These are phyloP conservation scores for Eublepharis macularius DNA, from an alignment of 2,113 vertebrate species.

Conservation along the genomic window DNA sequence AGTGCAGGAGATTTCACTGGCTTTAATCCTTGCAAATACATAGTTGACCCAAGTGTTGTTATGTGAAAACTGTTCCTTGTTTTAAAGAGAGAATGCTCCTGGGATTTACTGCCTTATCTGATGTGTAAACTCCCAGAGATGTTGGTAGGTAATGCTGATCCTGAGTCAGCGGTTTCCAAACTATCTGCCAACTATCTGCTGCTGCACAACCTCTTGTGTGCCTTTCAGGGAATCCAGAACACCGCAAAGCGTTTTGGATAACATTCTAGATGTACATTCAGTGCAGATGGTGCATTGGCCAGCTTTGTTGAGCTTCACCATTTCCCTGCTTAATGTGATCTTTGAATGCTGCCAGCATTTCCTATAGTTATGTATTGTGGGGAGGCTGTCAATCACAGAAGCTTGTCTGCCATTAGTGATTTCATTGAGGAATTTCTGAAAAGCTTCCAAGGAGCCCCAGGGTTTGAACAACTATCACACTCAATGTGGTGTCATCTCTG, in stretches of 20 bases:
- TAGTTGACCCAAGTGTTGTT: constrained; percentile 49
- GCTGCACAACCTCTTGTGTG: not conserved
- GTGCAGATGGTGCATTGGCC: no score
- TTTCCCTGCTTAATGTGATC: no score
- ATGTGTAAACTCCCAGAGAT: not conserved
- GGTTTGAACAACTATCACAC: not conserved
- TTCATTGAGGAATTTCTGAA: no score
- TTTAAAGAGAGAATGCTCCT: not conserved
- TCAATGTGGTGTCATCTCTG: not conserved
- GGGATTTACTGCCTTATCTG: not conserved
- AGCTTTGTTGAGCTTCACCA: no score
- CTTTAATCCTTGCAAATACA: constrained; percentile 57
- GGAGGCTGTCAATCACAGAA: no score
- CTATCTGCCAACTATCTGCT: not conserved
- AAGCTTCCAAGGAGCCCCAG: not conserved
- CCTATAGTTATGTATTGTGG: no score
- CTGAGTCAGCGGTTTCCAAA: no score
- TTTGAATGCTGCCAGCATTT: no score
- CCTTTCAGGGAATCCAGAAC: not conserved
- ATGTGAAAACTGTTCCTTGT: not conserved
- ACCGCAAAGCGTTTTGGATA: not conserved
- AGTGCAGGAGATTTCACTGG: constrained; percentile 50
- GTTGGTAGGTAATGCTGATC: not conserved
- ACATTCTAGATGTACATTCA: no score
- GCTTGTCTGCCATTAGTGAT: no score